Percentiles rank a stretch among this genome's conserved stretches.
These are phyloP conservation scores for Teleopsis dalmanni DNA, from an alignment of 1,140 invertebrate genomes.

Conservation along the genomic window DNA sequence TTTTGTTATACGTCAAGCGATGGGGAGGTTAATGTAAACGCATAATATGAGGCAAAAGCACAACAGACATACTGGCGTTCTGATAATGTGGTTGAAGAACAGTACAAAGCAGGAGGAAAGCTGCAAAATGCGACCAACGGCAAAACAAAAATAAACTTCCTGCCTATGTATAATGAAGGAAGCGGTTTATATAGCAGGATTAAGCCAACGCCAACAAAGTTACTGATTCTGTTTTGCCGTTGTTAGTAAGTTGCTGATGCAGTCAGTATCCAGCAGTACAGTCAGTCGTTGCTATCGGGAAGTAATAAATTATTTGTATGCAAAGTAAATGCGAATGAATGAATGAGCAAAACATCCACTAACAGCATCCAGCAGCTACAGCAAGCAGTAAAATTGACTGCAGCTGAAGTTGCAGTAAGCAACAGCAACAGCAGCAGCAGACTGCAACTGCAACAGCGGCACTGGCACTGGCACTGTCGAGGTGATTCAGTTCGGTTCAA, in stretches of 20 bases:
- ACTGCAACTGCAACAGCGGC: not conserved
- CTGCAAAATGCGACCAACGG: no score
- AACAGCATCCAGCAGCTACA: not conserved
- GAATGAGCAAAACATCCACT: slow-evolving; percentile 1
- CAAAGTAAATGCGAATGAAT: slow-evolving; percentile 10
- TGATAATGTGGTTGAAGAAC: no score
- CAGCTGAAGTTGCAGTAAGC: not conserved
- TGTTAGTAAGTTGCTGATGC: slow-evolving; percentile 2
- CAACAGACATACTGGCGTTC: no score
- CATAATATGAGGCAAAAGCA: no score
- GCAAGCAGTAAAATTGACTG: not conserved
- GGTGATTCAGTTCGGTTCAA: not conserved
- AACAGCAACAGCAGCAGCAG: not conserved
- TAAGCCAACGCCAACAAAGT: not conserved
- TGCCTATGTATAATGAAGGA: slow-evolving; percentile 6
- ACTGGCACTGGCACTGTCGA: not conserved
- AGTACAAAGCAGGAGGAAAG: no score
- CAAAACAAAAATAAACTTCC: no score
- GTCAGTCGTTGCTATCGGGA: slow-evolving; percentile 15
- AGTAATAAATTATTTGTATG: slow-evolving; percentile 18
- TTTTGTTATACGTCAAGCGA: no score
- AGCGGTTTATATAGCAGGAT: not conserved
- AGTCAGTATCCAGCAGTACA: not conserved
- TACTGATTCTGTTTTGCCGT: slow-evolving; percentile 4
- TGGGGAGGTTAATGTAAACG: no score